Evolutionary conservation across 2,113 vertebrate species (phyloP), one percentile per base, ranked within the genome.

Genomic region (Eulacestoma nigropectus): DNA sequence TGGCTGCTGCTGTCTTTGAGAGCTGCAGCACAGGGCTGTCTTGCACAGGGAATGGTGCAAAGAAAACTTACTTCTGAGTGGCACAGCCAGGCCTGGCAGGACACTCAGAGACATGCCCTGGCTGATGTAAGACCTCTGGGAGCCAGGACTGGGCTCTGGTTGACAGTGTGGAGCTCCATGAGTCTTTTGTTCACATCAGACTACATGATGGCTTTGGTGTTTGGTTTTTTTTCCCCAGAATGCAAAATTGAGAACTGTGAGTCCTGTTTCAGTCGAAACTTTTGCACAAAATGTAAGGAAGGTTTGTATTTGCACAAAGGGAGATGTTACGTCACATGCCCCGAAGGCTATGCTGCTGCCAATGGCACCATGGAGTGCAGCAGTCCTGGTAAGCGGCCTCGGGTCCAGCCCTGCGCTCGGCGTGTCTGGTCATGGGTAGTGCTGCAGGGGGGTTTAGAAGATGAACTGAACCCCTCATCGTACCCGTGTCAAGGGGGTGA

Each of bases 231-330:
- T 32, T 42, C 97, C 97, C 44, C 98, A 99, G 99, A 99, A 98
- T 99, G 99, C 99, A 99, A 99, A 98, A 99, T 99, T 89, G 99
- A 99, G 96, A 99, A 99, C 98, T 99, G 99, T 95, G 99, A 99
- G 98, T 98, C 98, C 79, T 99, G 99, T 97, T 99, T 99, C 98
- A 99, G 99, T 97, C 98, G 98, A 97, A 99, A 99, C 97, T 99
- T 99, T 99, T 99, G 99, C 98, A 99, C 99, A 97, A 99, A 99
- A 98, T 99, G 99, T 97, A 99, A 99, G 98, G 99, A 99, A 97
- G 99, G 98, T 94, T 98, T 99, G 95, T 99, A 99, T 98, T 98
- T 99, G 97, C 98, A 99, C 98, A 99, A 99, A 97, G 99, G 99
- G 84, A 98, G 98, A 83, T 99, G 99, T 96, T 99, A 99, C 19